phyloP scores from a whole-genome alignment of 2,888 invertebrate genomes.

The Melanostoma mellinum region DNA sequence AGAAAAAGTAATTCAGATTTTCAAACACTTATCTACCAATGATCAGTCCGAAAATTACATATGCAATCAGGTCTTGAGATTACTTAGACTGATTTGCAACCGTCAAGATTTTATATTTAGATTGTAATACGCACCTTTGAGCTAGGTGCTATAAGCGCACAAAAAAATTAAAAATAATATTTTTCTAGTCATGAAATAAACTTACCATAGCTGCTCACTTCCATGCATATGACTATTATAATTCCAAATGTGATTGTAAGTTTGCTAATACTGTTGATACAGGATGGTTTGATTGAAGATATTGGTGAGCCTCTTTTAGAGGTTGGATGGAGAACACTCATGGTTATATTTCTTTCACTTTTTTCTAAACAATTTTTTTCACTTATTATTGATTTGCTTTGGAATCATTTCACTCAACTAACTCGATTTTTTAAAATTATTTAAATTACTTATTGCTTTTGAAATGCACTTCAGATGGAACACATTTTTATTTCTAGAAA shows the following conservation, averaged over 20 bases:
- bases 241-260: constrained; percentile 62
- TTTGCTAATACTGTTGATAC: constrained; percentile 51
- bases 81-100: too few species aligned
- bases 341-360: constrained; percentile 42
- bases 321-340: constrained; percentile 78
- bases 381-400: constrained; percentile 1
- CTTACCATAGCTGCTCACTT: constrained; percentile 76
- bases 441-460: background rate
- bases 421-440: background rate
- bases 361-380: background rate
- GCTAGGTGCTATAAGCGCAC: too few species aligned
- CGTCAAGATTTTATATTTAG: too few species aligned
- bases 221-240: constrained; percentile 73
- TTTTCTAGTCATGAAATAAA: constrained; percentile 12
- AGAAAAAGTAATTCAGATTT: too few species aligned
- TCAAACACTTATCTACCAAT: too few species aligned
- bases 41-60: too few species aligned
- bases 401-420: constrained; percentile 27
- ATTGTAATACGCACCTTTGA: too few species aligned
- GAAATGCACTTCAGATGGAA: too few species aligned
- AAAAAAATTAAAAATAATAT: background rate
- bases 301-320: constrained; percentile 62
- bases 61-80: too few species aligned
- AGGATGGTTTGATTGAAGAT: constrained; percentile 15
- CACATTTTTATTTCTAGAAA: too few species aligned